Percentiles rank a stretch among this genome's conserved stretches.
phyloP scores from a whole-genome alignment of 2,797 vertebrate genomes.

The Knipowitschia caucasica region DNA sequence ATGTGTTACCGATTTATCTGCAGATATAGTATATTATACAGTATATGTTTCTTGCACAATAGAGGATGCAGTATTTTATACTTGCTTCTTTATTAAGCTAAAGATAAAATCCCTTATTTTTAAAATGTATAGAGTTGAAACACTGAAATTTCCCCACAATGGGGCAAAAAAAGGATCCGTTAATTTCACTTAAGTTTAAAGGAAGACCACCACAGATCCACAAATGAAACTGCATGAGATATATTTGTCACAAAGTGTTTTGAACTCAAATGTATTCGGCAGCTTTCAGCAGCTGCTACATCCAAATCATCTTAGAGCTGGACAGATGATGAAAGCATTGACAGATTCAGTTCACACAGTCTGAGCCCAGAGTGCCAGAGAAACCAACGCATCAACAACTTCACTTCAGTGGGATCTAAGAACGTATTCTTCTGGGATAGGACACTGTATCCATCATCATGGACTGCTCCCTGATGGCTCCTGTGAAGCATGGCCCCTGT shows the following conservation, averaged over 20 bases:
- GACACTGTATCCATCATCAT: not conserved
- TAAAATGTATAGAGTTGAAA: no score
- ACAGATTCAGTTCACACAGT: constrained; percentile 12
- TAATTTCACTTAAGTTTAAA: not conserved
- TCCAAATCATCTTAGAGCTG: constrained; percentile 28
- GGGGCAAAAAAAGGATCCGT: no score
- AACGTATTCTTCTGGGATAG: not conserved
- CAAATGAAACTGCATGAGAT: constrained; percentile 1
- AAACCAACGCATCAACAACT: not conserved
- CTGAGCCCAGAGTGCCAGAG: not conserved
- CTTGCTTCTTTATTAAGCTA: no score
- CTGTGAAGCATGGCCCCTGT: no score
- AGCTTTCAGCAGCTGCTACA: constrained; percentile 14
- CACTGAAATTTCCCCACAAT: no score
- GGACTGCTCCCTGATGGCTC: no score
- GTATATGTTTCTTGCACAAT: no score
- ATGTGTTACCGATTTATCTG: no score
- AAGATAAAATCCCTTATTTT: no score
- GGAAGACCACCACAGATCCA: not conserved
- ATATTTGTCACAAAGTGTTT: not conserved
- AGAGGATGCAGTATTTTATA: no score
- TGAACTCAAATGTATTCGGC: constrained; percentile 19
- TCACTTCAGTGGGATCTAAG: not conserved
- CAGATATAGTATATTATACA: no score
- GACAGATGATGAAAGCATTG: constrained; percentile 29